These are phyloP conservation scores for Diachasma alloeum DNA, from an alignment of 1,140 invertebrate species.

Conservation along the genomic window DNA sequence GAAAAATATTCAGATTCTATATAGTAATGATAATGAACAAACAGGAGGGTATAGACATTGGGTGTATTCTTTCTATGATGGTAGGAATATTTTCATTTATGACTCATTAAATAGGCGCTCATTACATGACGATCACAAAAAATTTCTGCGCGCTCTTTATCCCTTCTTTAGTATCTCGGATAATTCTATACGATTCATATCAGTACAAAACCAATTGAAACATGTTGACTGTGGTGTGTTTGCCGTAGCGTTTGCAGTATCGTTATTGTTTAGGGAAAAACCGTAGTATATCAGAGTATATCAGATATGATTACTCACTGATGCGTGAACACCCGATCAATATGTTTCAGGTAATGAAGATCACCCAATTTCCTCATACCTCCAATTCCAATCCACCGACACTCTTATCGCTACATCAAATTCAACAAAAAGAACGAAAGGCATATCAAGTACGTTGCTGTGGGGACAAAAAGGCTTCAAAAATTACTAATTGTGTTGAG, in stretches of 20 bases:
- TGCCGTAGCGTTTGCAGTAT: slow-evolving; percentile 26
- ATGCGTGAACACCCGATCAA: not conserved
- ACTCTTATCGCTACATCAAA: not conserved
- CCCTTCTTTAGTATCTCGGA: not conserved
- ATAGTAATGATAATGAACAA: not conserved
- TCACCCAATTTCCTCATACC: not conserved
- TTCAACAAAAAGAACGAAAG: too few species aligned
- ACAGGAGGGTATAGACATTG: not conserved
- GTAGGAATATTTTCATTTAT: not conserved
- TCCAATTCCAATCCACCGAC: not conserved
- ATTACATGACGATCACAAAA: not conserved
- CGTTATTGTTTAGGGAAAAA: slow-evolving; percentile 21
- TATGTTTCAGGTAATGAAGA: not conserved
- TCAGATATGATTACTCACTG: slow-evolving; percentile 25
- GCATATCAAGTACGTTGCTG: too few species aligned
- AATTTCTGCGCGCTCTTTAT: not conserved
- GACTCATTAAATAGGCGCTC: not conserved
- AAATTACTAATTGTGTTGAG: not conserved
- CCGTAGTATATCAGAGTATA: slow-evolving; percentile 6
- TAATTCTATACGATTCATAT: not conserved
- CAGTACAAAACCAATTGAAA: slow-evolving; percentile 28
- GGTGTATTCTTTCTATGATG: not conserved
- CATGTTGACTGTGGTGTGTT: slow-evolving; percentile 26
- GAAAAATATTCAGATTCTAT: not conserved
- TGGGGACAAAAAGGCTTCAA: not conserved